phyloP scores from a whole-genome alignment of 2,888 invertebrate genomes.

The Ptilodon capucinus region DNA sequence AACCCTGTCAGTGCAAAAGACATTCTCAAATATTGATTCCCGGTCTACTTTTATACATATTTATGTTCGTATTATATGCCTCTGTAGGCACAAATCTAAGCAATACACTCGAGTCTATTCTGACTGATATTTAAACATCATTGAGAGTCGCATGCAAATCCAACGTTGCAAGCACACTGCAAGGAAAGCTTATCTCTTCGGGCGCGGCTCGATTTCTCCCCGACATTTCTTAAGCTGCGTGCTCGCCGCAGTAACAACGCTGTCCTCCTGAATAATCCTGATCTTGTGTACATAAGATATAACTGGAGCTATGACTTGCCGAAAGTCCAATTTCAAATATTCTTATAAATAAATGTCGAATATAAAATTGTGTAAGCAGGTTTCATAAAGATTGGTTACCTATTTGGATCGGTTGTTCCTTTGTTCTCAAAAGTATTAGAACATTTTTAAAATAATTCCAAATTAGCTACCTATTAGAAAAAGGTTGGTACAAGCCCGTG shows the following conservation, averaged over 20 bases:
- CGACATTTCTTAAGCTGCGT: constrained; percentile 52
- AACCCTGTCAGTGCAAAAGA: not conserved
- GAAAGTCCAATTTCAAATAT: too few relatives aligned
- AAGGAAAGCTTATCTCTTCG: constrained; percentile 52
- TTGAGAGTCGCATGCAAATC: constrained; percentile 53
- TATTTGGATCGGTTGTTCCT: too few relatives aligned
- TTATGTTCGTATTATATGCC: not conserved
- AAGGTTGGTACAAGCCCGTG: too few relatives aligned
- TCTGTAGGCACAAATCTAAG: not conserved
- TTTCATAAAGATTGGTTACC: too few relatives aligned
- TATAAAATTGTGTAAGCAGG: too few relatives aligned
- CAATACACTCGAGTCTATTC: not conserved
- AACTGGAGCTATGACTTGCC: too few relatives aligned
- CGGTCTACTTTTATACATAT: not conserved
- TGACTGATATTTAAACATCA: not conserved
- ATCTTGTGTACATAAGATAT: too few relatives aligned
- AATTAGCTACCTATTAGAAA: too few relatives aligned
- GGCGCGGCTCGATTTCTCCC: constrained; percentile 46
- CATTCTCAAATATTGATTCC: not conserved
- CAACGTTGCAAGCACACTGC: constrained; percentile 37
- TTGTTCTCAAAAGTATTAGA: too few relatives aligned
- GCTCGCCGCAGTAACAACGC: constrained; percentile 31
- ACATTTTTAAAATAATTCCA: too few relatives aligned
- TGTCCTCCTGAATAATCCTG: constrained; percentile 26
- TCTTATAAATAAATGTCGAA: too few relatives aligned